Evolutionary conservation across 1,140 invertebrate genomes (phyloP).

Genomic region (Phymorhynchus buccinoides): DNA sequence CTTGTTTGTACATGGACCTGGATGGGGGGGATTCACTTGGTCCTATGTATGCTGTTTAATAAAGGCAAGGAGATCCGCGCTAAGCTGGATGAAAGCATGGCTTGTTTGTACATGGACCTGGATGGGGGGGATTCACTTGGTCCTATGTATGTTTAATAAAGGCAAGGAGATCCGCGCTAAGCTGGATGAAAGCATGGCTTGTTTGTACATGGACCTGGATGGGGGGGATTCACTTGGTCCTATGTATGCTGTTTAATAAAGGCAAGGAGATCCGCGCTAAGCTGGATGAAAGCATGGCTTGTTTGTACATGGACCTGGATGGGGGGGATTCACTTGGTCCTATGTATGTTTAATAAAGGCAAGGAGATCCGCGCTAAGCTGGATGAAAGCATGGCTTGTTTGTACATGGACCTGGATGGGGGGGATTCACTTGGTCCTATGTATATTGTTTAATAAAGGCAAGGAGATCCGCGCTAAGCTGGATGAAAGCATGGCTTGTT

Average conservation of each 20-base stretch:
- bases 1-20: too few relatives aligned
- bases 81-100: constrained; percentile 62
- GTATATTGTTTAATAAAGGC: constrained; percentile 44
- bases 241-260: constrained; percentile 18
- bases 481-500: constrained; percentile 63
- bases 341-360: constrained; percentile 57
- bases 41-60: too few relatives aligned
- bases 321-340: constrained; percentile 65
- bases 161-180: too few relatives aligned
- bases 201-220: constrained; percentile 68
- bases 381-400: too few relatives aligned
- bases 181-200: too few relatives aligned
- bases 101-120: constrained; percentile 62
- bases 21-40: too few relatives aligned
- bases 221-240: constrained; percentile 63
- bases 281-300: too few relatives aligned
- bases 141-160: too few relatives aligned
- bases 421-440: constrained; percentile 61
- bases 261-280: too few relatives aligned
- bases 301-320: too few relatives aligned
- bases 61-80: too few relatives aligned
- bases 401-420: constrained; percentile 67
- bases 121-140: constrained; percentile 66
- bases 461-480: constrained; percentile 60
- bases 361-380: too few relatives aligned